Percentiles rank a stretch among this genome's conserved stretches.
Conservation (phyloP, 2,888 invertebrate species). For the Lamproptera curius region DNA sequence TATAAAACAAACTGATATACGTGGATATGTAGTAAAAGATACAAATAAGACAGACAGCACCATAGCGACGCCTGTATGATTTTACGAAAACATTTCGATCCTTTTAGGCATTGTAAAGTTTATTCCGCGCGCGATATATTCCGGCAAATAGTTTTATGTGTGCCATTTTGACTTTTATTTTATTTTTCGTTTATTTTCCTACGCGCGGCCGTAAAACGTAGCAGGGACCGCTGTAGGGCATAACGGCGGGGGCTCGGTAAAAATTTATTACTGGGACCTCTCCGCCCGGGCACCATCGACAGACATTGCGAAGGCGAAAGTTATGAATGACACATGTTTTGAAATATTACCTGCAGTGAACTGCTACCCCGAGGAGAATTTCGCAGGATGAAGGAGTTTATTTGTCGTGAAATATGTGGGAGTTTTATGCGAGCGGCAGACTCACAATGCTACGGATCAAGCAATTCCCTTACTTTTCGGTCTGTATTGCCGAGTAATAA, state of each 20-base stretch:
- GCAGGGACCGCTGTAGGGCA: slow-evolving; percentile 73
- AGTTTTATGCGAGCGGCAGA: slow-evolving; percentile 68
- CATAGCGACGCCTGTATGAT: not conserved
- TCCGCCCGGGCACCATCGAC: slow-evolving; percentile 74
- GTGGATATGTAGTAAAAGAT: too few species aligned
- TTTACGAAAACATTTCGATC: slow-evolving; percentile 29
- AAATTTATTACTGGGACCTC: slow-evolving; percentile 78
- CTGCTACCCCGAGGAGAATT: slow-evolving; percentile 68
- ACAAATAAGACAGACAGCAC: too few species aligned
- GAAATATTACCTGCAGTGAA: slow-evolving; percentile 77
- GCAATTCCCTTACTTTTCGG: slow-evolving; percentile 61
- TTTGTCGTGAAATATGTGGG: slow-evolving; percentile 77
- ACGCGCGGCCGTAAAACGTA: slow-evolving; percentile 75
- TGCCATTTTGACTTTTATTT: slow-evolving; percentile 77
- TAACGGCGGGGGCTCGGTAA: slow-evolving; percentile 72
- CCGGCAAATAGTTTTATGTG: slow-evolving; percentile 73
- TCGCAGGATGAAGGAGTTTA: slow-evolving; percentile 75
- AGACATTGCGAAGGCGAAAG: slow-evolving; percentile 77
- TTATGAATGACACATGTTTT: slow-evolving; percentile 79
- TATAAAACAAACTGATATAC: too few species aligned
- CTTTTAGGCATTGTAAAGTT: slow-evolving; percentile 45
- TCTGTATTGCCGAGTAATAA: slow-evolving; percentile 53
- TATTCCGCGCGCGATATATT: slow-evolving; percentile 53
- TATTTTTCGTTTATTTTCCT: slow-evolving; percentile 78
- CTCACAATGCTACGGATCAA: slow-evolving; percentile 71